A percentile compares a stretch with the other conserved stretches of the same genome.
Evolutionary conservation across 2,888 invertebrate genomes (phyloP).

Genomic region (Galeopsomyia nigrocyanea): DNA sequence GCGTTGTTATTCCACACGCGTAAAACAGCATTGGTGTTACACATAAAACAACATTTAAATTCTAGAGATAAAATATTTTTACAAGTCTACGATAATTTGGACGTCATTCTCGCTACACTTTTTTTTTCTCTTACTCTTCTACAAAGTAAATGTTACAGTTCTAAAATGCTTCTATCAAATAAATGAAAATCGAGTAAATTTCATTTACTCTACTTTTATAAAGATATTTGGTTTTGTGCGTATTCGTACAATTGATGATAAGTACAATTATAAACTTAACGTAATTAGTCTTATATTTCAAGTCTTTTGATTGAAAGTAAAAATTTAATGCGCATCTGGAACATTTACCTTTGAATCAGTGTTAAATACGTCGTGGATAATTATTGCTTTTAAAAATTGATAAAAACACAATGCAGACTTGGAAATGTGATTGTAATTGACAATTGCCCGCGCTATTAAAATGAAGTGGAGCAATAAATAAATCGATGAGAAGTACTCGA

Average conservation of each 20-base stretch:
- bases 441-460: not conserved
- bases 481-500: too few relatives aligned
- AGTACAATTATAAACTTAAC: too few relatives aligned
- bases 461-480: too few relatives aligned
- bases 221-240: too few relatives aligned
- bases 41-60: constrained; percentile 4
- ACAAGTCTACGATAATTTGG: too few relatives aligned
- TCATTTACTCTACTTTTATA: not conserved
- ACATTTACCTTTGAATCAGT: constrained; percentile 16
- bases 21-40: constrained; percentile 20
- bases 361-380: not conserved
- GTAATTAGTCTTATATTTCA: not conserved
- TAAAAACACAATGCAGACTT: constrained; percentile 25
- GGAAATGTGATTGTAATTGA: not conserved
- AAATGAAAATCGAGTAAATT: not conserved
- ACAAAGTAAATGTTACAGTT: constrained; percentile 21
- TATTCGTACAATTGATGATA: too few relatives aligned
- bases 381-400: constrained; percentile 2
- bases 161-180: too few relatives aligned
- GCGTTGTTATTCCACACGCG: constrained; percentile 39
- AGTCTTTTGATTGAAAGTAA: too few relatives aligned
- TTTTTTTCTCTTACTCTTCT: too few relatives aligned
- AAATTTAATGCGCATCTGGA: not conserved
- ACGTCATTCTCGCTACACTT: too few relatives aligned
- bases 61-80: too few relatives aligned